Conservation (phyloP, 2,888 invertebrate genomes). For the Microctonus aethiopoides region DNA sequence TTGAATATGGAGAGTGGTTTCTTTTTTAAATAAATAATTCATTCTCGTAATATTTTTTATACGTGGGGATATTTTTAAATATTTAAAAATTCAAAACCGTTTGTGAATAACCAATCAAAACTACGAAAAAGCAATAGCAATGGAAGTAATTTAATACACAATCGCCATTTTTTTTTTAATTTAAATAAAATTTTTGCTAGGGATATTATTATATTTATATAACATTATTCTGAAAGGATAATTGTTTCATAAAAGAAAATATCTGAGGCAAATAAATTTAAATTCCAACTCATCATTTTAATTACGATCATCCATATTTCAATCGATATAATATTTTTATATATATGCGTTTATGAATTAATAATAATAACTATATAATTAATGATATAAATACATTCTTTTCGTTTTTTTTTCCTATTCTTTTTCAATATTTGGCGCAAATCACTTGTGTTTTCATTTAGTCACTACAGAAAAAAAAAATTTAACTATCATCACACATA, state of each 20-base stretch:
- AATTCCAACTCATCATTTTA: slow-evolving; percentile 25
- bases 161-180: too few species aligned
- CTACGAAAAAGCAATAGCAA: too few species aligned
- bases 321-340: neutral
- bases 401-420: slow-evolving; percentile 36
- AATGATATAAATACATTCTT: slow-evolving; percentile 52
- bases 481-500: neutral
- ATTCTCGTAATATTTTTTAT: too few species aligned
- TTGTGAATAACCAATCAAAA: too few species aligned
- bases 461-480: neutral
- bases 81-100: too few species aligned
- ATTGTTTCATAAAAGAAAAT: neutral
- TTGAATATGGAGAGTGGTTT: too few species aligned
- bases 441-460: slow-evolving; percentile 49
- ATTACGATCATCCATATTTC: slow-evolving; percentile 5
- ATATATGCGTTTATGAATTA: neutral
- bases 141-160: too few species aligned
- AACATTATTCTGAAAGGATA: neutral
- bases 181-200: too few species aligned
- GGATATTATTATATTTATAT: too few species aligned
- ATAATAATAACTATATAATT: slow-evolving; percentile 29
- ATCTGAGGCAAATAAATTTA: slow-evolving; percentile 14
- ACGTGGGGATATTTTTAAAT: too few species aligned
- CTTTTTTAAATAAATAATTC: too few species aligned
- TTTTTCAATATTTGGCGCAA: slow-evolving; percentile 58